Evolutionary conservation across 1,140 invertebrate species (phyloP), one percentile per base, ranked within the genome.

Genomic region (Colletes latitarsis): DNA sequence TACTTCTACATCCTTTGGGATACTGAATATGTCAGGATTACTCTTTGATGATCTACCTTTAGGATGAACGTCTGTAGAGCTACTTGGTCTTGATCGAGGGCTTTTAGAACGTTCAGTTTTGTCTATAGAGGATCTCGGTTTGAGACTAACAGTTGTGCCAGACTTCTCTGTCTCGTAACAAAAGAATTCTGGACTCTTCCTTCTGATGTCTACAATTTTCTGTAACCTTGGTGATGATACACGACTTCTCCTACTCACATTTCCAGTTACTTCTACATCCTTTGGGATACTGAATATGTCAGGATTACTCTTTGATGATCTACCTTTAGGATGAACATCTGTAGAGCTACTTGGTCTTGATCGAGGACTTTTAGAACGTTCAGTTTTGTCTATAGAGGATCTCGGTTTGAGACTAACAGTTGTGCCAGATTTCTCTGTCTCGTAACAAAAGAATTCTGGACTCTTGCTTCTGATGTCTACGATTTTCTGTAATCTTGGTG

Each of bases 141-240:
- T 49, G 6, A 46, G 17, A 17, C 41, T 19, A 19, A 66, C 66
- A 2, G 67, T 79, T 0, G 71, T 75, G n/a, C 62, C 68, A 5
- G 64, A 49, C 12, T 49, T 67, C 19, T 67, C 43, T 14, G n/a
- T 49, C 12, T 67, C 64, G 19, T 52, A 21, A 21, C 64, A 21
- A 21, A 49, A 67, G 4, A 67, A 67, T 14, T 67, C 43, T 15
- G 84, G 58, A 6, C 53, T 71, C n/a, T 0, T 21, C 17, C 19
- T 17, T 53, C 9, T 39, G 30, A 30, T 30, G 17, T 66, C 15
- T 1, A 19, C 12, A 1, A 17, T 53, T 12, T n/a, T 64, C 15
- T 0, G 19, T 12, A 39, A 49, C 8, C 4, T 43, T 3, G 62
- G 68, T 3, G 77, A 80, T 14, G 21, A 30, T 30, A 1, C 30